Conservation (phyloP, 2,113 vertebrate genomes). For the Excalfactoria chinensis region DNA sequence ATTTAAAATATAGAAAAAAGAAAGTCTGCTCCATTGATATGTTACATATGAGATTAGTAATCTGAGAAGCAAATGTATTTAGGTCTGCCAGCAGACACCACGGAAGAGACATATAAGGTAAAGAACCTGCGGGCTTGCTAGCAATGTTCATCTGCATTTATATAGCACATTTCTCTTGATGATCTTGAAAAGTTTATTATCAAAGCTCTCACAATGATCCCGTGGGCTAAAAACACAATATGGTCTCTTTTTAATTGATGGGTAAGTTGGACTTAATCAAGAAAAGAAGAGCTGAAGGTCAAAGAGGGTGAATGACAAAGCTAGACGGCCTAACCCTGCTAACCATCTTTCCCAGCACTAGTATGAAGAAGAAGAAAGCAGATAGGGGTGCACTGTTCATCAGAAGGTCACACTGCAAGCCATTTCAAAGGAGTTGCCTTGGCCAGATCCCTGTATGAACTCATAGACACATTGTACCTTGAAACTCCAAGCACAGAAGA, state of each 20-base stretch:
- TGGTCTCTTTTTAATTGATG: background rate
- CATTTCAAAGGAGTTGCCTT: background rate
- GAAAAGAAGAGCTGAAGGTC: background rate
- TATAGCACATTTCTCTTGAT: background rate
- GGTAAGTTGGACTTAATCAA: background rate
- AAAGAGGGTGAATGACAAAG: background rate
- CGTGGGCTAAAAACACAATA: background rate
- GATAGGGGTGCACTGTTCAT: background rate
- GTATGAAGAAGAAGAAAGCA: background rate
- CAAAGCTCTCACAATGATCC: background rate
- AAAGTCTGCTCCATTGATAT: background rate
- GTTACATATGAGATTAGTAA: background rate
- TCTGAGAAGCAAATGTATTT: background rate
- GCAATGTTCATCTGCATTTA: background rate
- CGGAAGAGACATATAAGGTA: background rate
- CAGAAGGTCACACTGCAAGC: background rate
- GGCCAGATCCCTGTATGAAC: background rate
- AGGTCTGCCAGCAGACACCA: background rate
- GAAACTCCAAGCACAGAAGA: background rate
- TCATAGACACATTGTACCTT: background rate
- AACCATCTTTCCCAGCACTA: background rate
- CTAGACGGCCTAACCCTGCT: background rate
- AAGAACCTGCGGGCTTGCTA: background rate
- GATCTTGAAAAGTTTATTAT: background rate
- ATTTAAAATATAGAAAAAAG: constrained; percentile 25